These are phyloP conservation scores for Synergus gifuensis DNA, from an alignment of 2,888 invertebrate species.

Conservation along the genomic window DNA sequence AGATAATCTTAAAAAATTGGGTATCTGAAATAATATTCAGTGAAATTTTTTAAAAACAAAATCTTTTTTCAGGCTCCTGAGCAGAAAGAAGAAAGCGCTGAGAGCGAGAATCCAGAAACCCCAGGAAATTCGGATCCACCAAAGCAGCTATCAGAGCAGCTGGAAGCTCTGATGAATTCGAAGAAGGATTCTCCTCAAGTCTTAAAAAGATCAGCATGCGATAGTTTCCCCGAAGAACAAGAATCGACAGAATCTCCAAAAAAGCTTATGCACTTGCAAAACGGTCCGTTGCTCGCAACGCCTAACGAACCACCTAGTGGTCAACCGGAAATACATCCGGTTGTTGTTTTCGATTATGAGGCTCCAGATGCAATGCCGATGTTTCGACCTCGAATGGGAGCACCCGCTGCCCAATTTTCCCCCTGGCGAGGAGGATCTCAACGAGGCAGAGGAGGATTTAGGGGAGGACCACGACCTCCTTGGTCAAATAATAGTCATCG, in stretches of 20 bases:
- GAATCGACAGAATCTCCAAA: conserved; percentile 52
- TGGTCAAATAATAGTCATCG: conserved; percentile 77
- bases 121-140: conserved; percentile 47
- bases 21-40: no score
- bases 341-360: conserved; percentile 66
- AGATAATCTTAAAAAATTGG: not conserved
- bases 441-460: conserved; percentile 76
- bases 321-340: conserved; percentile 61
- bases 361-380: conserved; percentile 55
- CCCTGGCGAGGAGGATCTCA: conserved; percentile 75
- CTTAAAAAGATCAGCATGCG: conserved; percentile 63
- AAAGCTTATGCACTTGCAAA: conserved; percentile 60
- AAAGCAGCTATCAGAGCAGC: conserved; percentile 65
- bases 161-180: conserved; percentile 68
- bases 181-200: conserved; percentile 58
- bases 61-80: conserved; percentile 1
- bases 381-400: conserved; percentile 63
- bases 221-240: conserved; percentile 58
- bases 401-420: conserved; percentile 63
- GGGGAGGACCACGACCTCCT: conserved; percentile 73
- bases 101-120: not conserved
- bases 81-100: not conserved
- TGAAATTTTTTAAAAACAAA: not conserved
- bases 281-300: conserved; percentile 61
- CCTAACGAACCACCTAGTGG: conserved; percentile 51